Percentiles rank a stretch among this genome's conserved stretches.
phyloP scores from a whole-genome alignment of 2,113 vertebrate genomes.

The Manacus vitellinus region DNA sequence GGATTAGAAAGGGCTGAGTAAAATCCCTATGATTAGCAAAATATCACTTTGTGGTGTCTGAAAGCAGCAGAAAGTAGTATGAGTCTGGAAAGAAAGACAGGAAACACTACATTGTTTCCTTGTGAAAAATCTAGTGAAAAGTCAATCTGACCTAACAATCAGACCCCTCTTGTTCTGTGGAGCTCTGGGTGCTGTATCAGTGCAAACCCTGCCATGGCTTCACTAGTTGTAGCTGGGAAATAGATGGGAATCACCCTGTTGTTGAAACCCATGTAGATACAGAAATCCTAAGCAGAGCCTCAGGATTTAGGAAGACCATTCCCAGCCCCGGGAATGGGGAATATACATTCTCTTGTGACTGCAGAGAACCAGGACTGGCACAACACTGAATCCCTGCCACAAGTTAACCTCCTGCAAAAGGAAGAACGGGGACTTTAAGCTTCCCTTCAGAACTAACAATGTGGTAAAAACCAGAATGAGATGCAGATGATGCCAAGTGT shows the following conservation, averaged over 20 bases:
- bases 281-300: not conserved
- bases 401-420: not conserved
- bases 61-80: conserved; percentile 53
- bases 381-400: not conserved
- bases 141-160: not conserved
- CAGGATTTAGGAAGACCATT: not conserved
- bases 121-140: not conserved
- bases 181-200: not conserved
- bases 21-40: not conserved
- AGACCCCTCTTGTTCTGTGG: not conserved
- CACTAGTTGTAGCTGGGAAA: not conserved
- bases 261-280: not conserved
- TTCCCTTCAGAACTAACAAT: not conserved
- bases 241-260: not conserved
- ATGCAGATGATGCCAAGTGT: not conserved
- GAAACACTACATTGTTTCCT: not conserved
- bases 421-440: not conserved
- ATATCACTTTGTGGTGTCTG: not conserved
- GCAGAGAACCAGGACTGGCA: not conserved
- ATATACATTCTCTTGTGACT: not conserved
- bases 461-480: not conserved
- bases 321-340: not conserved
- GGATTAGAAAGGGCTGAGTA: not conserved
- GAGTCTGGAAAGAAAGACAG: not conserved
- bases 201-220: not conserved